Conservation (phyloP, 2,113 vertebrate species). For the Antechinus flavipes region DNA sequence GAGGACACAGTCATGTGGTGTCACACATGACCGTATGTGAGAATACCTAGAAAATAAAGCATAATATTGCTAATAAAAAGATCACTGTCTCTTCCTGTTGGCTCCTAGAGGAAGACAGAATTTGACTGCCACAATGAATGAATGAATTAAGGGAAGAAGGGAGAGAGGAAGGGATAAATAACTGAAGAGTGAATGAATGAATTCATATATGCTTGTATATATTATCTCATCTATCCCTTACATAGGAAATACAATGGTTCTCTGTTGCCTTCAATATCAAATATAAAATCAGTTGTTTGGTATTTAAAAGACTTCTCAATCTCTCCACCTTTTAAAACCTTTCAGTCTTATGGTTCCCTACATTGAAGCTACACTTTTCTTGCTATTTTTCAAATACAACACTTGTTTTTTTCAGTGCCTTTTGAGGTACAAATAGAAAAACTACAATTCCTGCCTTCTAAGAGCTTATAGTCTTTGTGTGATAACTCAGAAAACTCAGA, state of each 20-base stretch:
- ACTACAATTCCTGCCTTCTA: background rate
- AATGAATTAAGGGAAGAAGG: background rate
- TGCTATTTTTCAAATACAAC: background rate
- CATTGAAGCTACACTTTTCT: background rate
- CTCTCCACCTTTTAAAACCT: background rate
- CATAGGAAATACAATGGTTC: background rate
- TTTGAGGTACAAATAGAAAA: background rate
- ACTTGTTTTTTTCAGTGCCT: background rate
- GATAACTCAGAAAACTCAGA: background rate
- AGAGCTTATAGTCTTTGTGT: background rate
- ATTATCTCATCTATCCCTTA: background rate
- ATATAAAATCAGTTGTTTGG: background rate
- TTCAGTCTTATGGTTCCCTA: background rate
- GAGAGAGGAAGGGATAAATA: background rate
- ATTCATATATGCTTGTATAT: background rate
- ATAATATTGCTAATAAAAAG: background rate
- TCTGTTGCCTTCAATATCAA: background rate
- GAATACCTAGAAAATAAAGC: background rate
- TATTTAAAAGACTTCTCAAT: background rate
- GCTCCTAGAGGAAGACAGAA: background rate
- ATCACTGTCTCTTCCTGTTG: background rate
- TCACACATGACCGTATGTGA: no score
- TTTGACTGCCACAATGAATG: background rate
- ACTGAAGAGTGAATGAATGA: background rate
- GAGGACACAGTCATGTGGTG: background rate